Conservation (phyloP, 2,888 invertebrate species). For the Allygus modestus region DNA sequence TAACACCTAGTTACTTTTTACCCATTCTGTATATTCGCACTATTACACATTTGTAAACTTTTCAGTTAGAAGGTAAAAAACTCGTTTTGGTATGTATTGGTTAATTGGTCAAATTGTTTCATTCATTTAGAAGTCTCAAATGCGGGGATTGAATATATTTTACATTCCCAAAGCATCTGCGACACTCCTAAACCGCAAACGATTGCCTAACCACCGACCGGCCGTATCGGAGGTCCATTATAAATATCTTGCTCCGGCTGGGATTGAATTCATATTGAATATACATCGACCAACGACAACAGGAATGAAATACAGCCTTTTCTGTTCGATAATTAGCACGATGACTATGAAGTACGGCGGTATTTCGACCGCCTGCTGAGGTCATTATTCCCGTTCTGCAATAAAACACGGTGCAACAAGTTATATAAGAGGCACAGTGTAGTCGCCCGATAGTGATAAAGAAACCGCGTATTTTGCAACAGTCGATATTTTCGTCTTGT, state of each 20-base stretch:
- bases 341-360: background rate
- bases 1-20: no score
- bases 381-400: background rate
- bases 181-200: no score
- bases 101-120: no score
- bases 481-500: conserved; percentile 5
- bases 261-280: background rate
- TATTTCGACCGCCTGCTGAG: background rate
- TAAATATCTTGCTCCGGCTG: background rate
- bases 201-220: background rate
- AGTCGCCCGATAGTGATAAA: background rate
- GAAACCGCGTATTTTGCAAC: conserved; percentile 17
- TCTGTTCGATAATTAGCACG: background rate
- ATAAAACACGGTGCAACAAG: background rate
- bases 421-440: background rate
- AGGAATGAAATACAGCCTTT: background rate
- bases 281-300: background rate
- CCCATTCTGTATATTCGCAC: no score
- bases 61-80: no score
- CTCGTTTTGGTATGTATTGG: no score
- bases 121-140: no score
- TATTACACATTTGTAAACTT: no score
- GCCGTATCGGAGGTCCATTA: background rate
- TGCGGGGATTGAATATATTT: no score
- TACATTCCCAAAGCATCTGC: no score